Percentiles rank a stretch among this genome's conserved stretches.
phyloP scores from a whole-genome alignment of 1,140 invertebrate species.

The Atta texana region DNA sequence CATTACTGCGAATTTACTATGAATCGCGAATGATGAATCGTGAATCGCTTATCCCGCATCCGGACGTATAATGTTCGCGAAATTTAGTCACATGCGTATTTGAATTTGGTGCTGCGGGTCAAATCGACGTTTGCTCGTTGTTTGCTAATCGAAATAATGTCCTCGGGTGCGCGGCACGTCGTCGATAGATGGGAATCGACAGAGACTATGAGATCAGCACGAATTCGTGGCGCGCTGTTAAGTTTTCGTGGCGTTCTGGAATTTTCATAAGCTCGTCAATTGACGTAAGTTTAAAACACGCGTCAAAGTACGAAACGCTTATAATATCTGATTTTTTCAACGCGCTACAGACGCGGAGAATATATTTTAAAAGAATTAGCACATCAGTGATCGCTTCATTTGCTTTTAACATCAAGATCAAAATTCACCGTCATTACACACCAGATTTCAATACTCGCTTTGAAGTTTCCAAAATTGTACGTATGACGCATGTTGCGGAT shows the following conservation, averaged over 20 bases:
- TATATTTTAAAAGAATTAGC: not conserved
- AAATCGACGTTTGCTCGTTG: not conserved
- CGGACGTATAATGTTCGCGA: not conserved
- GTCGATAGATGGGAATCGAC: slow-evolving; percentile 38
- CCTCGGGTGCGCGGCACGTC: not conserved
- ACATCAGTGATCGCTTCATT: not conserved
- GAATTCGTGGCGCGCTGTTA: not conserved
- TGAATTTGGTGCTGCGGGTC: not conserved
- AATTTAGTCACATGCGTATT: not conserved
- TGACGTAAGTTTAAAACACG: not conserved
- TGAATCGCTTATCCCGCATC: not conserved
- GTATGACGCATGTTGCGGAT: not conserved
- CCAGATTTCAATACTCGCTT: not conserved
- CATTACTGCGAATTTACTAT: not conserved
- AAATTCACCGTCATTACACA: not conserved
- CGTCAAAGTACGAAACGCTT: not conserved
- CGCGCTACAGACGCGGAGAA: not conserved
- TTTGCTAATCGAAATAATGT: slow-evolving; percentile 6
- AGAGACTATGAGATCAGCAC: slow-evolving; percentile 20
- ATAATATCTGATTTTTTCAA: not conserved
- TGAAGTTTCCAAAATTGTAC: slow-evolving; percentile 24
- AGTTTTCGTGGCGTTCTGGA: not conserved
- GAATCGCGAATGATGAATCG: not conserved
- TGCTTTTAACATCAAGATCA: not conserved
- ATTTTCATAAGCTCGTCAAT: not conserved